Conservation (phyloP, 2,797 vertebrate species). For the Macropus fuliginosus region DNA sequence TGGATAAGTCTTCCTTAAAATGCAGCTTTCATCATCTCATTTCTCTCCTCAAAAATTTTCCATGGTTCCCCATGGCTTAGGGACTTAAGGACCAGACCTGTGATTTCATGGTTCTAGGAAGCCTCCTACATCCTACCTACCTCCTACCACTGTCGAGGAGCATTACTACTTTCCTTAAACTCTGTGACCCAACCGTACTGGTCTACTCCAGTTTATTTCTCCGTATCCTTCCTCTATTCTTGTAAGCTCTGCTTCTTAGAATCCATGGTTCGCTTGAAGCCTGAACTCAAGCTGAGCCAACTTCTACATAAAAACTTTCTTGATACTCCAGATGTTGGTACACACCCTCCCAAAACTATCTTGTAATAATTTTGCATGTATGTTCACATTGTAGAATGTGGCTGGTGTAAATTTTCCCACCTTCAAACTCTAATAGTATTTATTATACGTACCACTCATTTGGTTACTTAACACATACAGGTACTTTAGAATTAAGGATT, state of each 20-base stretch:
- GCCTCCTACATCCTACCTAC: not conserved
- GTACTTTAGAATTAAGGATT: not conserved
- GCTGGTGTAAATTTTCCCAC: not conserved
- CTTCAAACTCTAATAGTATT: not conserved
- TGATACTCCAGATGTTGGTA: not conserved
- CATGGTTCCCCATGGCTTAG: not conserved
- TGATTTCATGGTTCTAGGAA: not conserved
- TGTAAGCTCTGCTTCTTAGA: not conserved
- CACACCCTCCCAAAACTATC: not conserved
- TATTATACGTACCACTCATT: not conserved
- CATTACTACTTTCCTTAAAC: not conserved
- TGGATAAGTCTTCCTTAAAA: not conserved
- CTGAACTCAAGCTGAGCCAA: not conserved
- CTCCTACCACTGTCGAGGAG: not conserved
- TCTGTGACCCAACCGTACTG: not conserved
- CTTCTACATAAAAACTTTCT: not conserved
- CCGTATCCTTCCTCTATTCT: not conserved
- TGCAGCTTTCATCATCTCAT: not conserved
- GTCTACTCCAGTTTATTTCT: not conserved
- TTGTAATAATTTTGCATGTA: not conserved
- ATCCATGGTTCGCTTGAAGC: too few species aligned
- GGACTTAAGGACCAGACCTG: not conserved
- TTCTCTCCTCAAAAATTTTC: conserved; percentile 4
- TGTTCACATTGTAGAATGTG: not conserved
- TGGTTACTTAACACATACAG: not conserved